phyloP scores from a whole-genome alignment of 2,113 vertebrate species.

The Percina caprodes region DNA sequence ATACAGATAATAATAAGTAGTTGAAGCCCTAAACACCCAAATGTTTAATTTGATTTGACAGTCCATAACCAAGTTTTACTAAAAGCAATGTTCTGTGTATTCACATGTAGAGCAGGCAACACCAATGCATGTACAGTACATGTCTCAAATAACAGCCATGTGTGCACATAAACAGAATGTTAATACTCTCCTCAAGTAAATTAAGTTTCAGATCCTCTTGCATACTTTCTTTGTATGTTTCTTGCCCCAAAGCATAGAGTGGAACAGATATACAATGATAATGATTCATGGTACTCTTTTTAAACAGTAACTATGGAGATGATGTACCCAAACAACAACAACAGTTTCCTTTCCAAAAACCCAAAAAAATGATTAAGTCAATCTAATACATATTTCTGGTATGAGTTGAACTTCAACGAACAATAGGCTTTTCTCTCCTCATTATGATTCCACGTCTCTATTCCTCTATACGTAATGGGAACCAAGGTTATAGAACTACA shows the following conservation, averaged over 20 bases:
- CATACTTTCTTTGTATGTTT: constrained; percentile 48
- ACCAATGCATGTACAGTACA: background rate
- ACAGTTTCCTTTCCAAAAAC: constrained; percentile 27
- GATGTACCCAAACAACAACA: constrained; percentile 51
- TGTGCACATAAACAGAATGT: constrained; percentile 20
- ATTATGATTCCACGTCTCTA: background rate
- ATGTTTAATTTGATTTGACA: background rate
- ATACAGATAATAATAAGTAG: background rate
- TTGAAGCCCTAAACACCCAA: background rate
- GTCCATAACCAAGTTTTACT: background rate
- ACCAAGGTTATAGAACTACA: constrained; percentile 21
- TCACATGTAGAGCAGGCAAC: background rate
- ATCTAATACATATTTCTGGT: background rate
- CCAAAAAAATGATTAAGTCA: background rate
- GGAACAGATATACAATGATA: constrained; percentile 50
- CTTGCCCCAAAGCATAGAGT: constrained; percentile 24
- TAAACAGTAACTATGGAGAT: constrained; percentile 61
- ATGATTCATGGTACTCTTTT: constrained; percentile 56
- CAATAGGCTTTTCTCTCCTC: constrained; percentile 1
- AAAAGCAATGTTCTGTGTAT: background rate
- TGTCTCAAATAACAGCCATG: constrained; percentile 8
- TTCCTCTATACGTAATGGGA: constrained; percentile 9
- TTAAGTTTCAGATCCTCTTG: background rate
- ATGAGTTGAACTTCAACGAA: background rate
- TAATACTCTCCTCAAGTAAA: background rate